These are phyloP conservation scores for Herpetotheres cachinnans DNA, from an alignment of 2,113 vertebrate species.

Conservation along the genomic window DNA sequence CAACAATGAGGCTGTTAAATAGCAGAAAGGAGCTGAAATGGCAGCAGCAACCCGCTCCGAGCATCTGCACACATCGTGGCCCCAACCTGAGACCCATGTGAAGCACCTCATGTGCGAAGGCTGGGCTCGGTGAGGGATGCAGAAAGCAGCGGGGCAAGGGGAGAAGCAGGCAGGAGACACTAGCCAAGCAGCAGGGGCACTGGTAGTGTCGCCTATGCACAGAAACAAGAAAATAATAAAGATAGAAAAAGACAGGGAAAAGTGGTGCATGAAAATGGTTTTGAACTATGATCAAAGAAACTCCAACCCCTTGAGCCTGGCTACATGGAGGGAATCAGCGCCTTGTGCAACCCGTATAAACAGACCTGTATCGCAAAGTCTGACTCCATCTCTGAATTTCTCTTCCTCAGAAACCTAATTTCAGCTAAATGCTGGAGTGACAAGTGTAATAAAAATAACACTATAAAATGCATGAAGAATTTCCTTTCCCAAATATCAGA, in stretches of 20 bases:
- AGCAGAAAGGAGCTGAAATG: neutral
- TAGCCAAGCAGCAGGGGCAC: neutral
- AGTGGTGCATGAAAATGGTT: neutral
- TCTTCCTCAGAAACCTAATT: neutral
- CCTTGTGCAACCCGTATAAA: fast-evolving
- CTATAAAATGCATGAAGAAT: neutral
- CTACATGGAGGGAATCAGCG: fast-evolving
- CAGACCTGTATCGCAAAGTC: neutral
- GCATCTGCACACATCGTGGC: fast-evolving
- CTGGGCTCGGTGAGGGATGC: fast-evolving
- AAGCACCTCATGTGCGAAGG: fast-evolving
- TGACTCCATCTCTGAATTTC: neutral
- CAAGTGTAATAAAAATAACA: neutral
- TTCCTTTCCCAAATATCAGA: constrained; percentile 19
- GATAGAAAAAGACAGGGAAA: neutral
- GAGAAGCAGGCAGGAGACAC: neutral
- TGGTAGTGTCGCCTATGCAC: neutral
- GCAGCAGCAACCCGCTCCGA: neutral
- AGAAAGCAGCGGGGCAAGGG: neutral
- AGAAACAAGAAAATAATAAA: neutral
- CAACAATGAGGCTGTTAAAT: fast-evolving
- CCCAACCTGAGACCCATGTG: fast-evolving
- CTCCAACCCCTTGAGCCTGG: neutral
- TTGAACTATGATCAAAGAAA: neutral
- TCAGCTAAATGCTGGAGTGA: neutral